Percentiles rank a stretch among this genome's conserved stretches.
Evolutionary conservation across 2,113 vertebrate species (phyloP).

Genomic region (Nestor notabilis): DNA sequence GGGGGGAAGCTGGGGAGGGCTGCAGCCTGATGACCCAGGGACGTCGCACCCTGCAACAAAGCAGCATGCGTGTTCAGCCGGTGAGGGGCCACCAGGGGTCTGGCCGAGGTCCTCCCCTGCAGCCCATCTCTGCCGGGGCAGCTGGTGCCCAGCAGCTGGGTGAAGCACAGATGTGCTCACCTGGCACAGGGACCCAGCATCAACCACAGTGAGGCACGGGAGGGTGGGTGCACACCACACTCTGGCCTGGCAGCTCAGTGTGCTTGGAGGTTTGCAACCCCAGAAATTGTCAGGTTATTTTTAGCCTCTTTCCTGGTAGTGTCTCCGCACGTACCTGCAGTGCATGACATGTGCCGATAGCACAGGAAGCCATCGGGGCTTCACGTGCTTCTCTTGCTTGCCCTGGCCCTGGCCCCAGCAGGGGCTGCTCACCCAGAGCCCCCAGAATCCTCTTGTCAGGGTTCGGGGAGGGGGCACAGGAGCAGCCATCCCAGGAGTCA

Average conservation of each 20-base stretch:
- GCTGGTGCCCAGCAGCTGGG: background rate
- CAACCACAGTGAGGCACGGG: background rate
- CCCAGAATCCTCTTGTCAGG: background rate
- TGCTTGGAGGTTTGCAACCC: background rate
- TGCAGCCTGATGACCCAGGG: background rate
- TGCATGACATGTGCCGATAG: background rate
- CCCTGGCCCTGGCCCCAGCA: background rate
- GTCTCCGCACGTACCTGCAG: background rate
- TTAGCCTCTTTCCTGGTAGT: slow-evolving; percentile 36
- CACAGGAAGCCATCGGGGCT: background rate
- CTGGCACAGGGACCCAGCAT: background rate
- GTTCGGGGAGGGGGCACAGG: accelerated
- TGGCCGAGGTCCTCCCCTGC: accelerated
- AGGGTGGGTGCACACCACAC: background rate
- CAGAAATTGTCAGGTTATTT: background rate
- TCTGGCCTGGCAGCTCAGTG: background rate
- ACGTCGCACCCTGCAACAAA: background rate
- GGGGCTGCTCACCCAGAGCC: background rate
- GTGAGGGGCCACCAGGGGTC: background rate
- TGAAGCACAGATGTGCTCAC: accelerated
- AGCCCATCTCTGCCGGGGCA: background rate
- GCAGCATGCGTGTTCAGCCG: background rate
- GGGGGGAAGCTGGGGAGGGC: background rate
- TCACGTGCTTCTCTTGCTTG: background rate
- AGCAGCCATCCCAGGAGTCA: background rate